Evolutionary conservation across 2,113 vertebrate genomes (phyloP).

Genomic region (Oostethus manadensis): DNA sequence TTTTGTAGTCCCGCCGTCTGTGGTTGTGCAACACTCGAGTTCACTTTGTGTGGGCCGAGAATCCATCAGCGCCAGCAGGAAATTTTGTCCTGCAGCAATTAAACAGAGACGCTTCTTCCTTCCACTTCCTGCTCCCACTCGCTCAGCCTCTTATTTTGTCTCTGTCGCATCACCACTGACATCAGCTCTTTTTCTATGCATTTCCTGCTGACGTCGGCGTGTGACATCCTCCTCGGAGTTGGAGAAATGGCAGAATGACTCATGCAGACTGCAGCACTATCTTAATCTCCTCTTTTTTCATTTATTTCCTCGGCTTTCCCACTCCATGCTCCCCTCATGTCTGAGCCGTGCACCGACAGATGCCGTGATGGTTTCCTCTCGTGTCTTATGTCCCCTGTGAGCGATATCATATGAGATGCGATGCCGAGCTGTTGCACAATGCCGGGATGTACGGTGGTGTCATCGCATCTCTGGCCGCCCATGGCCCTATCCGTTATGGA

Average conservation of each 20-base stretch:
- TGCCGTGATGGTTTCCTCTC: slow-evolving; percentile 14
- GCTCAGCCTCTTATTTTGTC: slow-evolving; percentile 38
- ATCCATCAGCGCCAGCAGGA: neutral
- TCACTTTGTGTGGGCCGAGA: too few species aligned
- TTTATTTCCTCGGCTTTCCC: slow-evolving; percentile 19
- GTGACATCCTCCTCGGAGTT: slow-evolving; percentile 1
- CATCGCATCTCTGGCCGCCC: slow-evolving; percentile 32
- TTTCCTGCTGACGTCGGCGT: slow-evolving; percentile 28
- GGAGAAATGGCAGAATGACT: slow-evolving; percentile 9
- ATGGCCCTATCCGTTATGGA: slow-evolving; percentile 57
- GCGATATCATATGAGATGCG: slow-evolving; percentile 36
- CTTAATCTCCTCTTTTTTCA: slow-evolving; percentile 28
- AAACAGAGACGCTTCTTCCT: neutral
- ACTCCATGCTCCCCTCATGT: slow-evolving; percentile 1
- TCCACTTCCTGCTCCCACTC: slow-evolving; percentile 27
- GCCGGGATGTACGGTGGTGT: slow-evolving; percentile 25
- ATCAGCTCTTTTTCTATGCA: slow-evolving; percentile 22
- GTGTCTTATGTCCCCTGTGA: slow-evolving; percentile 33
- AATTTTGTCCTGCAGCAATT: neutral
- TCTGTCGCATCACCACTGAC: slow-evolving; percentile 36
- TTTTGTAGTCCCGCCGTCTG: too few species aligned
- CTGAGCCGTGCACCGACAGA: slow-evolving; percentile 26
- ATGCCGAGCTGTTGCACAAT: slow-evolving; percentile 37
- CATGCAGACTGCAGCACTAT: slow-evolving; percentile 9
- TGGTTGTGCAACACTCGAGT: too few species aligned